These are phyloP conservation scores for Amblyraja radiata DNA, from an alignment of 2,797 vertebrate species.

Conservation along the genomic window DNA sequence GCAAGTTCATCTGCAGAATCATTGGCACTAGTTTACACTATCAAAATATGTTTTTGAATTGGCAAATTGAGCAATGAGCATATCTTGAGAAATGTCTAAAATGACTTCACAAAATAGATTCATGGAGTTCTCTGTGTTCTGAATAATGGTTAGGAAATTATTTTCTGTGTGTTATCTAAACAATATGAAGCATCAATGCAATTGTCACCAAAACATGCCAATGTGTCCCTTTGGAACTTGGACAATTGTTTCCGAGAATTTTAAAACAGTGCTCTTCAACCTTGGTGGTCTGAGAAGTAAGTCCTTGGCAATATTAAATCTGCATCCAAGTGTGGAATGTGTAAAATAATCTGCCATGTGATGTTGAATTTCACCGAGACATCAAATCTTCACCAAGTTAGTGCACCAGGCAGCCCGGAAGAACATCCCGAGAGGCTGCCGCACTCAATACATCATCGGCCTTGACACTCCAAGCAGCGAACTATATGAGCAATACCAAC, in stretches of 20 bases:
- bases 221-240: background rate
- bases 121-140: background rate
- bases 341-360: background rate
- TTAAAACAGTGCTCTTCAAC: background rate
- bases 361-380: background rate
- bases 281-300: background rate
- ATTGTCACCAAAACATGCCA: background rate
- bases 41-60: background rate
- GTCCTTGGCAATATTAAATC: background rate
- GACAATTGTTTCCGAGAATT: background rate
- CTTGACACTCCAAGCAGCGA: too few species aligned
- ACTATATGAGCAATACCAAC: too few species aligned
- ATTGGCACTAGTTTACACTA: background rate
- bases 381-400: too few species aligned
- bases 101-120: background rate
- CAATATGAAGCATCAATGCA: background rate
- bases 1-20: background rate
- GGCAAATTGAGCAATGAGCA: background rate
- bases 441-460: too few species aligned
- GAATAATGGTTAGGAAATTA: background rate
- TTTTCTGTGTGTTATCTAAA: background rate
- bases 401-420: too few species aligned
- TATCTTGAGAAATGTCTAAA: background rate
- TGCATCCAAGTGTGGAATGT: background rate
- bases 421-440: too few species aligned